Percentiles rank a stretch among this genome's conserved stretches.
Evolutionary conservation across 2,888 invertebrate species (phyloP).

Genomic region (Choreutis nemorana): DNA sequence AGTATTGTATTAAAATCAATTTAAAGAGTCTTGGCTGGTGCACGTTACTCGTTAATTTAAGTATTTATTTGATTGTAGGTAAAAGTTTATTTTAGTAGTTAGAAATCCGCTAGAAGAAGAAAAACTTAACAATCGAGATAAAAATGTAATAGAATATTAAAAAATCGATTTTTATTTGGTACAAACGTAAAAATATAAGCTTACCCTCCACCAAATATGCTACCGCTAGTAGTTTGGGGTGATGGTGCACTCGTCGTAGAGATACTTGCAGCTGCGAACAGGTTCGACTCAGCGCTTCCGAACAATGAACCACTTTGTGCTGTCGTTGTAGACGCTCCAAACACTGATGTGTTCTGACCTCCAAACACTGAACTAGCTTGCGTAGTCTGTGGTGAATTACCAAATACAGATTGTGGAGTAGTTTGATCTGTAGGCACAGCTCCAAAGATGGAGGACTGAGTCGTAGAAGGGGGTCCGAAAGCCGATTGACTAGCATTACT

Average conservation of each 20-base stretch:
- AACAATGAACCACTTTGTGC: constrained; percentile 32
- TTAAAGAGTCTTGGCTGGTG: too few species aligned
- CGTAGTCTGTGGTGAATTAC: constrained; percentile 2
- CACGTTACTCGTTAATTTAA: too few species aligned
- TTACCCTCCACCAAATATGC: constrained; percentile 47
- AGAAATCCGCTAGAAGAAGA: too few species aligned
- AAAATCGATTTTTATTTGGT: too few species aligned
- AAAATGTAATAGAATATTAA: background rate
- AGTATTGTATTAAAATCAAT: too few species aligned
- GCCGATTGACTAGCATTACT: too few species aligned
- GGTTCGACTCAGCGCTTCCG: constrained; percentile 31
- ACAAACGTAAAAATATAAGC: constrained; percentile 2
- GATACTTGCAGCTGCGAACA: constrained; percentile 53
- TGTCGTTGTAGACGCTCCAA: constrained; percentile 22
- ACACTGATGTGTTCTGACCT: constrained; percentile 11
- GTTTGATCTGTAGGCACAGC: too few species aligned
- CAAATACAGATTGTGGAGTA: constrained; percentile 5
- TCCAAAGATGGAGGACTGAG: constrained; percentile 9
- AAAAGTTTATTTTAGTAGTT: too few species aligned
- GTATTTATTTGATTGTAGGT: too few species aligned
- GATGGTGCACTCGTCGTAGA: constrained; percentile 43
- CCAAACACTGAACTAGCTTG: constrained; percentile 5
- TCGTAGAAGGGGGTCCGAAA: constrained; percentile 11
- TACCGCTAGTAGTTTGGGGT: constrained; percentile 29
- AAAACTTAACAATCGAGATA: too few species aligned